Conservation (phyloP, 2,797 vertebrate genomes). For the Trematomus bernacchii region DNA sequence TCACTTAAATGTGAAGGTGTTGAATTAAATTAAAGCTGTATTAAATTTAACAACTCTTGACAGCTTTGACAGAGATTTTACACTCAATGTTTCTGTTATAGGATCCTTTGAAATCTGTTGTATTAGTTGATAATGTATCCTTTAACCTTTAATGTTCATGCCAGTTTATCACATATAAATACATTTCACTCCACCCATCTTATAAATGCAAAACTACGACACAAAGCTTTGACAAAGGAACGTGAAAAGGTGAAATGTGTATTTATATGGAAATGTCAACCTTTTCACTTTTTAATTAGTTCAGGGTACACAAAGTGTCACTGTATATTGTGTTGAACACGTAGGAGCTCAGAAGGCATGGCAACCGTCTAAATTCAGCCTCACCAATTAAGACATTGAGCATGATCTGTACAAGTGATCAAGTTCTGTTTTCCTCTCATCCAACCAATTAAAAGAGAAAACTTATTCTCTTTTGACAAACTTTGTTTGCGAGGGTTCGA, state of each 20-base stretch:
- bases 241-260: not conserved
- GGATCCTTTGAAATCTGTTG: not conserved
- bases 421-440: slow-evolving; percentile 7
- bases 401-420: slow-evolving; percentile 16
- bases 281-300: slow-evolving; percentile 44
- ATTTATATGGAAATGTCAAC: slow-evolving; percentile 19
- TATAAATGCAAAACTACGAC: not conserved
- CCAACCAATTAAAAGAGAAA: slow-evolving; percentile 37
- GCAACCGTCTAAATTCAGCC: slow-evolving; percentile 60
- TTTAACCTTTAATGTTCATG: not conserved
- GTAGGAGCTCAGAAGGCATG: slow-evolving; percentile 23
- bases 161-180: not conserved
- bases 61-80: not conserved
- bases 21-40: not conserved
- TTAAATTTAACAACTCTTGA: not conserved
- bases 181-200: not conserved
- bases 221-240: not conserved
- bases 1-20: not conserved
- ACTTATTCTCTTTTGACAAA: not conserved
- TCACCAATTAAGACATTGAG: slow-evolving; percentile 44
- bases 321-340: slow-evolving; percentile 3
- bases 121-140: not conserved
- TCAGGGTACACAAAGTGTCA: not conserved
- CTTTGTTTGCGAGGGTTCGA: not conserved
- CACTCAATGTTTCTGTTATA: not conserved